Evolutionary conservation across 1,140 invertebrate species (phyloP), one percentile per base, ranked within the genome.

Genomic region (Tenebrio molitor): DNA sequence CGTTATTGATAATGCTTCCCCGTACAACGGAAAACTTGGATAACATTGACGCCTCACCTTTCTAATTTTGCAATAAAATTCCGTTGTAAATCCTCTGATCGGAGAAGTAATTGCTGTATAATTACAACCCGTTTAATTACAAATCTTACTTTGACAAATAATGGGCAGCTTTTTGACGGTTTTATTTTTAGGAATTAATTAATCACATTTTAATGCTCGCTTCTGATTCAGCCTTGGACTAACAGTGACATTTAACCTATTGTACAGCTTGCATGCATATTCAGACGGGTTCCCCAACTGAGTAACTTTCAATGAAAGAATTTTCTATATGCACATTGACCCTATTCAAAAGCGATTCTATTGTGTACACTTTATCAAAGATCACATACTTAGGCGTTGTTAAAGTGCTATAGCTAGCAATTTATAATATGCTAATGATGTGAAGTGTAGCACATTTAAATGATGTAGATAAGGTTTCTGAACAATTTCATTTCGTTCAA

Each of bases 301-400:
- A 39, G 12, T 58, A 53, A 58, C 50, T 58, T 58, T 58, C 50
- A 29, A 58, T 58, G 23, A 58, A 58, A 58, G 50, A 58, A 58
- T 58, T 58, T 53, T 58, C 50, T 29, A 15, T 58, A 29, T 58
- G 12, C 50, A 58, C 50, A 58, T 10, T 29, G 50, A 58, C 50
- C 50, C 50, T 29, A 58, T 58, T 58, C 15, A 50, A 10, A 50
- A 19, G n/a, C 21, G 50, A 58, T 14, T 29, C 50, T 23, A 58
- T 58, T 58, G 50, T 58, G 23, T 58, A 8, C 15, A 14, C 15
- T 29, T 53, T 58, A 58, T 58, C 50, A 58, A 58, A 58, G 50
- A 58, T 58, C 50, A 58, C 50, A 58, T 58, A 29, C 50, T 29
- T 58, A 8, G 8, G 21, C 15, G 15, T 29, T 58, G 50, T 58